Conservation (phyloP, 1,140 invertebrate genomes). For the Lasioglossum baleicum region DNA sequence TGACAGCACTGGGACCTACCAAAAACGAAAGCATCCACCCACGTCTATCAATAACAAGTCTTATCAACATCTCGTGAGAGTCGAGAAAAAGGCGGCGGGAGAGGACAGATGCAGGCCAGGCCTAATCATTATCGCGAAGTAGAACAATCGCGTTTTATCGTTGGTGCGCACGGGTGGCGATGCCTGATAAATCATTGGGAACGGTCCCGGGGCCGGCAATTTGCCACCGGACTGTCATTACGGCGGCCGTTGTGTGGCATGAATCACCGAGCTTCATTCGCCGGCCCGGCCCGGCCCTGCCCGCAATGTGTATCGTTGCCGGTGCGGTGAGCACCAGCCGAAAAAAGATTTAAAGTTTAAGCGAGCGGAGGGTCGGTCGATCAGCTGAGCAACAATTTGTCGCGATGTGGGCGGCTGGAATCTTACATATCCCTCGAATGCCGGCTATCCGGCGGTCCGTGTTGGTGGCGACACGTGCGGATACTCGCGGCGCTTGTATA, state of each 20-base stretch:
- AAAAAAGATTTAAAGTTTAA: constrained; percentile 49
- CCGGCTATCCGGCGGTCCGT: constrained; percentile 10
- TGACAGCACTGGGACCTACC: too few species aligned
- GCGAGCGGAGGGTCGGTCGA: constrained; percentile 37
- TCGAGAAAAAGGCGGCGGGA: too few species aligned
- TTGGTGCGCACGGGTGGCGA: constrained; percentile 46
- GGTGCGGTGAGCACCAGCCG: not conserved
- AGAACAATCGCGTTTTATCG: constrained; percentile 34
- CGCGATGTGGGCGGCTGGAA: constrained; percentile 62
- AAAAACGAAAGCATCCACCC: too few species aligned
- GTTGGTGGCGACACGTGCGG: constrained; percentile 39
- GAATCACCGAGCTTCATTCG: constrained; percentile 43
- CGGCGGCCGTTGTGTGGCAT: constrained; percentile 36
- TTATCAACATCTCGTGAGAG: too few species aligned
- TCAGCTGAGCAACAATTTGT: constrained; percentile 65
- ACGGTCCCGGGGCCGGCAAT: constrained; percentile 52
- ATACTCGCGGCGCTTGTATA: not conserved
- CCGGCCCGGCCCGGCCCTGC: not conserved
- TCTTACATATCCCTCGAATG: constrained; percentile 62
- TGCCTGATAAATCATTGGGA: constrained; percentile 57
- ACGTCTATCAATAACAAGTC: too few species aligned
- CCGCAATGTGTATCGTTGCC: constrained; percentile 45
- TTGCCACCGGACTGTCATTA: constrained; percentile 60
- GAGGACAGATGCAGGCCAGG: too few species aligned
- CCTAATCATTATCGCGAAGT: constrained; percentile 15